Conservation (phyloP, 2,888 invertebrate genomes). For the Lithophane socia region DNA sequence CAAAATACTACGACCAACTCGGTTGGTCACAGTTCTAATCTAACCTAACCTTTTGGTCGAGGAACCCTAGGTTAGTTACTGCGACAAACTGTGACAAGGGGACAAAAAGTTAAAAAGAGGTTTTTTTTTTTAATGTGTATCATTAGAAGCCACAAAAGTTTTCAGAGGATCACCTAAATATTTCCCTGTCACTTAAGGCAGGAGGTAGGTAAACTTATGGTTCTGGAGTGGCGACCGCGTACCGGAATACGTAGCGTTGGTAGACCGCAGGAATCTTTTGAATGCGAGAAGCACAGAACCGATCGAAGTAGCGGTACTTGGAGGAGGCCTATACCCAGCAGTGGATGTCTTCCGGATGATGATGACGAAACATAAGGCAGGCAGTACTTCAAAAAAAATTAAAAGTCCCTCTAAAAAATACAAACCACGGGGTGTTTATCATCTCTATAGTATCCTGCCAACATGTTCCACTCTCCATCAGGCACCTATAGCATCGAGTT, state of each 20-base stretch:
- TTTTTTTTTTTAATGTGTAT: no score
- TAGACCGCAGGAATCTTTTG: no score
- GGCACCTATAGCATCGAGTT: constrained; percentile 65
- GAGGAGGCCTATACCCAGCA: no score
- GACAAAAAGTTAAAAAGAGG: neutral
- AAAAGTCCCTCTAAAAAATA: neutral
- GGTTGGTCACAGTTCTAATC: neutral
- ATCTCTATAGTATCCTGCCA: constrained; percentile 60
- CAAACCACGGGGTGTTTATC: constrained; percentile 37
- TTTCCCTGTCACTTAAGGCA: neutral
- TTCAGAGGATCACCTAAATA: neutral
- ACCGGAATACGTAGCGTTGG: no score
- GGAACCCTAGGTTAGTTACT: no score
- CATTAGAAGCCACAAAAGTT: no score
- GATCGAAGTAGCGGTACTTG: no score
- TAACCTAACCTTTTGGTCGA: no score
- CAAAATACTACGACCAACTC: neutral
- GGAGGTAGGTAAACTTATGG: no score
- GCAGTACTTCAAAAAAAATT: neutral
- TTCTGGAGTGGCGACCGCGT: no score
- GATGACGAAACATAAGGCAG: neutral
- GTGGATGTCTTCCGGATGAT: no score
- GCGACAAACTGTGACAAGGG: neutral
- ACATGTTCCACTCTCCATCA: constrained; percentile 62
- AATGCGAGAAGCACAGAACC: no score